A percentile compares a stretch with the other conserved stretches of the same genome.
These are phyloP conservation scores for Ictidomys tridecemlineatus DNA, from an alignment of 2,113 vertebrate species.

Conservation along the genomic window DNA sequence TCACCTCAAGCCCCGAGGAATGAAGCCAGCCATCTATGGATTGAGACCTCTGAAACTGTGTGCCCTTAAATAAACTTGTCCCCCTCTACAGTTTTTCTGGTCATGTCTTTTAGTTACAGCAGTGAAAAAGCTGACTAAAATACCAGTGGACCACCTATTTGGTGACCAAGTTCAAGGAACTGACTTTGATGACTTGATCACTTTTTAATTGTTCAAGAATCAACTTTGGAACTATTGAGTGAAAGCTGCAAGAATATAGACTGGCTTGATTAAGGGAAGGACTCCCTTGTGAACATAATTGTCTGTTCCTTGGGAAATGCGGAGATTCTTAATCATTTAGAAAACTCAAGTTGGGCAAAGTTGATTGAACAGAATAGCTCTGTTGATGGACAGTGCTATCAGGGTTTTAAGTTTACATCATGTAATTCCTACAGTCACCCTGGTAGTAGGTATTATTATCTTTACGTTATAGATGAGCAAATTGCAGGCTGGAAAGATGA, in stretches of 20 bases:
- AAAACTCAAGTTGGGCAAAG: not conserved
- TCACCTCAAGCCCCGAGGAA: too few species aligned
- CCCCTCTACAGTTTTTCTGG: too few species aligned
- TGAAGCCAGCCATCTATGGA: too few species aligned
- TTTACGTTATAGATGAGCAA: not conserved
- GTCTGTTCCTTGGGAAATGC: not conserved
- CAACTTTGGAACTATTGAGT: not conserved
- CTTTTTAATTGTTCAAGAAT: not conserved
- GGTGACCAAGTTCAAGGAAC: not conserved
- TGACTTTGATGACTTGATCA: not conserved
- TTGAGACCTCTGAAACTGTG: too few species aligned
- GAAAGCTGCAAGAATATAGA: not conserved
- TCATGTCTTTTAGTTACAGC: too few species aligned
- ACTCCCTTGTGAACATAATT: not conserved
- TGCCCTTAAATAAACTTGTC: too few species aligned
- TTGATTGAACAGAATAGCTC: not conserved
- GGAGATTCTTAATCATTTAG: not conserved
- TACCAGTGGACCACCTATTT: not conserved
- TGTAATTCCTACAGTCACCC: not conserved
- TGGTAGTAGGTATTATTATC: not conserved
- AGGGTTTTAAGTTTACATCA: not conserved
- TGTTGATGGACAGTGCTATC: not conserved
- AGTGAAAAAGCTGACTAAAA: too few species aligned
- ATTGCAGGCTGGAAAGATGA: not conserved
- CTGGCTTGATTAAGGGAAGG: not conserved